Evolutionary conservation across 2,888 invertebrate species (phyloP), one percentile per base, ranked within the genome.

Genomic region (Nudaria mundana): DNA sequence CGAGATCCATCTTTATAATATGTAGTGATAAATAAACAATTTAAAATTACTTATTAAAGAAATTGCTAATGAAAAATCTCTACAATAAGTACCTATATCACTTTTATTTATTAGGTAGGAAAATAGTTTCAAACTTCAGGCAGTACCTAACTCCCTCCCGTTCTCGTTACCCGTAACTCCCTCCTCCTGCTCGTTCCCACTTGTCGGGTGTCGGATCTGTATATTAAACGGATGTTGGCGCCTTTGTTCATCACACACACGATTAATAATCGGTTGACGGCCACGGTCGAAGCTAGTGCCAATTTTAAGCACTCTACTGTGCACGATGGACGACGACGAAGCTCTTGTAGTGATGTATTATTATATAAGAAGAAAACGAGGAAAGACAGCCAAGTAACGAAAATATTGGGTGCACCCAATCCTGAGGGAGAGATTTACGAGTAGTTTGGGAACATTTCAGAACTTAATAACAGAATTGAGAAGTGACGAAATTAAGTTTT

Each of bases 251-350:
- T n/a, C 35, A 34, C 35, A 13, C n/a, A 13, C 26, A n/a, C n/a
- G 36, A 23, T 34, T n/a, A 40, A 35, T 35, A 38, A 38, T 38
- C 38, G 26, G 31, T 34, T 38, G 34, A 28, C 30, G 43, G 38
- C 43, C 34, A 43, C 43, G 38, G 14, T 38, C 24, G 38, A 38
- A 43, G 43, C 30, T 37, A 15, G 13, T 30, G 37, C 37, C 33
- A 37, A 24, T 34, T 30, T 23, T 34, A 10, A 30, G 7, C 31
- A 23, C 20, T 18, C 23, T 14, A 33, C 25, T 30, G n/a, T 26
- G 16, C 18, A 16, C n/a, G 8, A 25, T 18, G 16, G 34, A 34
- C 5, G 16, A 16, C 8, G 12, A 25, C 16, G 8, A 33, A 33
- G n/a, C 24, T 32, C 24, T 33, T 33, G 5, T 24, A 24, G 2